A percentile compares a stretch with the other conserved stretches of the same genome.
These are phyloP conservation scores for Tortrix viridana DNA, from an alignment of 2,888 invertebrate species.

Conservation along the genomic window DNA sequence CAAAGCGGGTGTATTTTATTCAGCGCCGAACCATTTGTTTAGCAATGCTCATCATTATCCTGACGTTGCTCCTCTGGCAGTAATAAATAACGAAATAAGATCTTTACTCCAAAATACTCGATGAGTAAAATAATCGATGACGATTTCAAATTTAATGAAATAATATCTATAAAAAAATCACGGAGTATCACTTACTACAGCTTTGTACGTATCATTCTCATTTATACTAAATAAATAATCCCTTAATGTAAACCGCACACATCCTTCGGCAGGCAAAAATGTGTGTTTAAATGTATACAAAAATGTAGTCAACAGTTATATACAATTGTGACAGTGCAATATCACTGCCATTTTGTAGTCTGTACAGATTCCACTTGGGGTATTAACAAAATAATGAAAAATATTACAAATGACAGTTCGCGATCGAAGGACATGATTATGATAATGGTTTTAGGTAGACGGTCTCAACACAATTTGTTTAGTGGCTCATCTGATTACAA, in stretches of 20 bases:
- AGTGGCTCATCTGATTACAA: constrained; percentile 45
- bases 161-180: constrained; percentile 32
- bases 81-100: constrained; percentile 52
- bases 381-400: constrained; percentile 26
- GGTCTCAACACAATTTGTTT: constrained; percentile 52
- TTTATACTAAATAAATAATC: constrained; percentile 67
- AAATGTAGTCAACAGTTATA: constrained; percentile 33
- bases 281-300: constrained; percentile 30
- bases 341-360: constrained; percentile 28
- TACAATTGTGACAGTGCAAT: constrained; percentile 26
- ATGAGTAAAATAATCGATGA: constrained; percentile 38
- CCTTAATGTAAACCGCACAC: constrained; percentile 49
- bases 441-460: constrained; percentile 11
- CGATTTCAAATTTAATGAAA: constrained; percentile 22
- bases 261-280: constrained; percentile 48
- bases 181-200: constrained; percentile 28
- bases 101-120: constrained; percentile 52
- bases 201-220: constrained; percentile 46
- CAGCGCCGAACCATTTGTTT: constrained; percentile 44
- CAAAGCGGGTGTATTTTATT: constrained; percentile 49
- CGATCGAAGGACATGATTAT: constrained; percentile 45
- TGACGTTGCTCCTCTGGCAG: constrained; percentile 13
- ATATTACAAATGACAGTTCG: constrained; percentile 17
- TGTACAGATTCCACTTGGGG: constrained; percentile 17
- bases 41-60: constrained; percentile 14